Evolutionary conservation across 1,140 invertebrate species (phyloP), one percentile per base, ranked within the genome.

Genomic region (Aphelinus certus): DNA sequence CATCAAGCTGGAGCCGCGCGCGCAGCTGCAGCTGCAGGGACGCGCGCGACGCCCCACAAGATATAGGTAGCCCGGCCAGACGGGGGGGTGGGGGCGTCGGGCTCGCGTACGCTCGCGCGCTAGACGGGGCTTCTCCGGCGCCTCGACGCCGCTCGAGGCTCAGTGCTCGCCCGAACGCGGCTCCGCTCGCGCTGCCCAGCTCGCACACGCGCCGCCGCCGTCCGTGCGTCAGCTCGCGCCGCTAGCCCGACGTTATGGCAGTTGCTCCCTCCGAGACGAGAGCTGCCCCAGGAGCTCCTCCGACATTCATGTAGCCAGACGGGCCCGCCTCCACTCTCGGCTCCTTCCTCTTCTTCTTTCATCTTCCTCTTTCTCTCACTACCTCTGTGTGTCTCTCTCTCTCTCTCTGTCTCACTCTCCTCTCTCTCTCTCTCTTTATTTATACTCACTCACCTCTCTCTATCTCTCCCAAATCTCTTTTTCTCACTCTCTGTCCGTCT

Each of bases 111-210:
- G 66, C 60, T 67, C 58, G 56, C 43, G 10, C 6, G 57, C 9
- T 49, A 26, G 69, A 10, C 49, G 57, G n/a, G 57, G 49, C 65
- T 69, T 61, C 64, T 58, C 75, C 56, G 5, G 45, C 45, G 61
- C 61, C n/a, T 61, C 71, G 73, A 56, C 73, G 73, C 73, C 26
- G 75, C 72, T 46, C 67, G 73, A 51, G 81, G 83, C 79, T 83
- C 84, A 87, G 86, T 87, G 83, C 84, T 85, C 82, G 83, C 81
- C 83, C 82, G 84, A 84, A 81, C 83, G 84, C 85, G 84, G 82
- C 78, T 79, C 82, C 80, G 83, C 81, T 78, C 78, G 81, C 73
- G 68, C 71, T 68, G 78, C 26, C 26, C 26, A 26, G 26, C 26
- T 26, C 26, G 26, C 26, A 26, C 26, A 26, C 26, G 26, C 26